These are phyloP conservation scores for Megalops atlanticus DNA, from an alignment of 2,113 vertebrate species.

Conservation along the genomic window DNA sequence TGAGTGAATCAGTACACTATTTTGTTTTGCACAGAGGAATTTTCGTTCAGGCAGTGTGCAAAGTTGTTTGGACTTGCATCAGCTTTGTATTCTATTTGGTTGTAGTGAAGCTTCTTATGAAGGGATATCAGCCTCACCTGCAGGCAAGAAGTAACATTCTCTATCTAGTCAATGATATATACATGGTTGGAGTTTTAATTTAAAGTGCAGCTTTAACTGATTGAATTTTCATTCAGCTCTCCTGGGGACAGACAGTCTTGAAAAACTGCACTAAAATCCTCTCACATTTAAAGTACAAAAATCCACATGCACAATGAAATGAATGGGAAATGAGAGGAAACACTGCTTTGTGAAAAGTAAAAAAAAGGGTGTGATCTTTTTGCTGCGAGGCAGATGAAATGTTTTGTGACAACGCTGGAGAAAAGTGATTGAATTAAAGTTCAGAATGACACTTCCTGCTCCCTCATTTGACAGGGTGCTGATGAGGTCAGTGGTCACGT, in stretches of 20 bases:
- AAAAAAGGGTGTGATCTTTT: not conserved
- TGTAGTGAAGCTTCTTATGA: not conserved
- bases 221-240: not conserved
- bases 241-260: not conserved
- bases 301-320: not conserved
- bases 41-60: not conserved
- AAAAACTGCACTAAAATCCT: not conserved
- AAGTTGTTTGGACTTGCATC: slow-evolving; percentile 1
- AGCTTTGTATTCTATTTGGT: slow-evolving; percentile 3
- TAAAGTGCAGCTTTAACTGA: not conserved
- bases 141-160: not conserved
- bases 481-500: slow-evolving; percentile 1
- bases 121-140: not conserved
- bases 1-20: not conserved
- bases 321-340: not conserved
- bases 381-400: not conserved
- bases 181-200: not conserved
- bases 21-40: not conserved
- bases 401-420: not conserved
- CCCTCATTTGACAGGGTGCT: not conserved
- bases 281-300: not conserved
- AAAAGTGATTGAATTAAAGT: slow-evolving; percentile 1
- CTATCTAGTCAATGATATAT: not conserved
- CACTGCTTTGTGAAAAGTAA: not conserved
- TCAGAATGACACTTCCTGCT: slow-evolving; percentile 15